Conservation (phyloP, 2,888 invertebrate genomes). For the Ophion ventricosus region DNA sequence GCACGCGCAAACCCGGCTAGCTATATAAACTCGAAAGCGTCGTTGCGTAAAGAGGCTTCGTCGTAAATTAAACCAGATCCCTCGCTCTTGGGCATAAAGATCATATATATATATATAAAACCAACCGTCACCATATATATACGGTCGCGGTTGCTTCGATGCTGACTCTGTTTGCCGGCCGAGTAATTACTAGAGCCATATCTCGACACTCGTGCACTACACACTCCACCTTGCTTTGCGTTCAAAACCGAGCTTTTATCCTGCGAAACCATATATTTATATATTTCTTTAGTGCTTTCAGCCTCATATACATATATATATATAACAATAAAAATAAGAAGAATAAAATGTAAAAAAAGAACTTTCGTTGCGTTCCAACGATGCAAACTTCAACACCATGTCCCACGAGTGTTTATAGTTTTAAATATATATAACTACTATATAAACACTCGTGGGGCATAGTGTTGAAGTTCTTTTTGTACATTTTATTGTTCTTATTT, state of each 20-base stretch:
- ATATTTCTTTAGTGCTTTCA: neutral
- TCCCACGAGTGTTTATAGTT: no score
- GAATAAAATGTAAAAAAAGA: no score
- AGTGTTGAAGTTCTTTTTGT: no score
- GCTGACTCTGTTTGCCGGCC: constrained; percentile 50
- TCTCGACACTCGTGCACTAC: constrained; percentile 35
- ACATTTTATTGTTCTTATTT: no score
- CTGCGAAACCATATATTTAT: constrained; percentile 27
- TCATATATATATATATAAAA: constrained; percentile 47
- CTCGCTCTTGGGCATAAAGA: constrained; percentile 33
- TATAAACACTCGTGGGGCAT: no score
- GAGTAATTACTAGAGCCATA: constrained; percentile 46
- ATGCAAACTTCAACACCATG: no score
- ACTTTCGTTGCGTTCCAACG: no score
- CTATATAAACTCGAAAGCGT: constrained; percentile 66
- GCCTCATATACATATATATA: no score
- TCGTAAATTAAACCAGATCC: constrained; percentile 69
- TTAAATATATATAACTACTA: no score
- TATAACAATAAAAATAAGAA: no score
- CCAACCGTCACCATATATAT: no score
- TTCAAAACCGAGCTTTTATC: constrained; percentile 32
- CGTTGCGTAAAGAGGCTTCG: constrained; percentile 67
- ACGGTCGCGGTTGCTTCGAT: constrained; percentile 5
- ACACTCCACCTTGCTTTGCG: neutral
- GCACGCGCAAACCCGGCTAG: constrained; percentile 36